phyloP scores from a whole-genome alignment of 2,888 invertebrate genomes.

The Nephrotoma appendiculata region DNA sequence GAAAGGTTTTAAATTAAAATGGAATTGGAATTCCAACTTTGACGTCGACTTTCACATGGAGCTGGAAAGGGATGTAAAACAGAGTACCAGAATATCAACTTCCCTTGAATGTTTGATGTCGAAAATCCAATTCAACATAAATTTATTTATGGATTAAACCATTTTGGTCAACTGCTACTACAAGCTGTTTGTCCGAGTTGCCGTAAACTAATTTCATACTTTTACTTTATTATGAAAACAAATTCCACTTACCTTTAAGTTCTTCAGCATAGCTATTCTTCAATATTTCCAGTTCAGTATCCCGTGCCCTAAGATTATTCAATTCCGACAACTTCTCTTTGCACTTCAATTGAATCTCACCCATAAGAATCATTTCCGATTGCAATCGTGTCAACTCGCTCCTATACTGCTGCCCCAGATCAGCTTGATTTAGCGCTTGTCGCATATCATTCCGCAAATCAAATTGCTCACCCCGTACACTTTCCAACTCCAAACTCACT shows the following conservation, averaged over 20 bases:
- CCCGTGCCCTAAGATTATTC: conserved; percentile 30
- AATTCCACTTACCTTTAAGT: conserved; percentile 29
- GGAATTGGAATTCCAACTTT: no score
- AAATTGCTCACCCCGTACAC: conserved; percentile 30
- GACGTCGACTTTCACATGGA: no score
- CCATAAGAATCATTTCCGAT: conserved; percentile 39
- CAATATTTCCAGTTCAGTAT: conserved; percentile 33
- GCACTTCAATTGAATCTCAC: conserved; percentile 41
- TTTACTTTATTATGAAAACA: neutral
- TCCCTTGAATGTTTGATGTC: no score
- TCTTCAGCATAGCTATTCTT: conserved; percentile 37
- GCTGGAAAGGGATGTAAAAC: no score
- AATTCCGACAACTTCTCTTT: conserved; percentile 37
- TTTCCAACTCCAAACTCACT: conserved; percentile 29
- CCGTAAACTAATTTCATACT: no score
- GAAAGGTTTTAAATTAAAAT: no score
- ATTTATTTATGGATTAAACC: no score
- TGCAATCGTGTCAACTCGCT: conserved; percentile 39
- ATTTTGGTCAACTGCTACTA: no score
- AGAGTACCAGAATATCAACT: no score
- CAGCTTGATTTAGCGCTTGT: conserved; percentile 35
- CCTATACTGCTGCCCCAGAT: conserved; percentile 36
- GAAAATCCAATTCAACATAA: no score
- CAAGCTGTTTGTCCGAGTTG: no score
- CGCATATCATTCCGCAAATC: conserved; percentile 32